A percentile compares a stretch with the other conserved stretches of the same genome.
phyloP scores from a whole-genome alignment of 1,140 invertebrate species.

The Akabosia matsudoensis region DNA sequence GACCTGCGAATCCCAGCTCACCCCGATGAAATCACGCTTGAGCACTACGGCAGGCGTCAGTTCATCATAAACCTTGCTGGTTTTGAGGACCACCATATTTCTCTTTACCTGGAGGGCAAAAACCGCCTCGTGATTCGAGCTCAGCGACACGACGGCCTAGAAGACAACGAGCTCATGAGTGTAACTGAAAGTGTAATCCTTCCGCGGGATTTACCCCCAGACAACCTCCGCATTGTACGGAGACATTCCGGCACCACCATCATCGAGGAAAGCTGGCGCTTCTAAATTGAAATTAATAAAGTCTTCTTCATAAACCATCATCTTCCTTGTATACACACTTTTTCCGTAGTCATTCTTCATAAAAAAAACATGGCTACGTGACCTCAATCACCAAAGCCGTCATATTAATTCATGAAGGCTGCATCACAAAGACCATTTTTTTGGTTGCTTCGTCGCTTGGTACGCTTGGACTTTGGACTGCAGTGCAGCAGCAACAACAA shows the following conservation, averaged over 20 bases:
- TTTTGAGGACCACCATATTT: constrained; percentile 4
- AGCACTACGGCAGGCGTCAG: background rate
- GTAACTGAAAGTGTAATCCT: background rate
- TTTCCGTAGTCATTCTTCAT: too few species aligned
- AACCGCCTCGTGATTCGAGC: background rate
- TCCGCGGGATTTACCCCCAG: background rate
- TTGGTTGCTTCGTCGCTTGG: too few species aligned
- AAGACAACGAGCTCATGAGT: background rate
- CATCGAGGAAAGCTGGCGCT: constrained; percentile 18
- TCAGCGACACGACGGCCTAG: background rate
- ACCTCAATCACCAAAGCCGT: too few species aligned
- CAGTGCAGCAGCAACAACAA: too few species aligned
- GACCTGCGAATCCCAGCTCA: background rate
- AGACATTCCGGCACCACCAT: background rate
- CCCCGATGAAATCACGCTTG: background rate
- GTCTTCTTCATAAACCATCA: too few species aligned
- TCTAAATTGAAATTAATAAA: background rate
- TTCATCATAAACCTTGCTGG: background rate
- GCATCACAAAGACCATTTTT: too few species aligned
- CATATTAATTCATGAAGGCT: too few species aligned
- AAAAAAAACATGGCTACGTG: too few species aligned
- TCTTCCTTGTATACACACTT: too few species aligned
- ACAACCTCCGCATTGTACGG: constrained; percentile 9
- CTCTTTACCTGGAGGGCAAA: constrained; percentile 7
- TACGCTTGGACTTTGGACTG: too few species aligned